Percentiles rank a stretch among this genome's conserved stretches.
phyloP scores from a whole-genome alignment of 2,797 vertebrate species.

The Prionace glauca region DNA sequence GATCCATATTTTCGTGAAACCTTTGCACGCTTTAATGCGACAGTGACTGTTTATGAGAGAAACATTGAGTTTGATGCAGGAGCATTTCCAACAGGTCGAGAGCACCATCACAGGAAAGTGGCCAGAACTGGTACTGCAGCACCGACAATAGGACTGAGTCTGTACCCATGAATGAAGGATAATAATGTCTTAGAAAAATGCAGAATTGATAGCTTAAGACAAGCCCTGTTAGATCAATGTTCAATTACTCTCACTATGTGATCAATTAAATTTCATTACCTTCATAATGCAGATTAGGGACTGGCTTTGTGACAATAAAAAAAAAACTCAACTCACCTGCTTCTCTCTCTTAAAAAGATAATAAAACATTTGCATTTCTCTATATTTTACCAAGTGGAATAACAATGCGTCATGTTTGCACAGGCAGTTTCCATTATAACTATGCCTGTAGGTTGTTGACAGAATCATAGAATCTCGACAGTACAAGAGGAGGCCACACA shows the following conservation, averaged over 20 bases:
- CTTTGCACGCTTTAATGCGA: neutral
- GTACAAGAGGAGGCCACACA: too few relatives aligned
- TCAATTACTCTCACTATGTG: conserved; percentile 45
- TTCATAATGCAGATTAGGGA: conserved; percentile 5
- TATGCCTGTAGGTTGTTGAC: neutral
- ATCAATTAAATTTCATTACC: conserved; percentile 30
- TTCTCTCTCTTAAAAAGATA: conserved; percentile 20
- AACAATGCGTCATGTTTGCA: neutral
- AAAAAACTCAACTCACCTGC: neutral
- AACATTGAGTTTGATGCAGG: neutral
- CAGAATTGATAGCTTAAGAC: conserved; percentile 34
- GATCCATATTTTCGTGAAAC: neutral
- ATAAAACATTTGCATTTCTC: neutral
- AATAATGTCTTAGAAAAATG: conserved; percentile 47
- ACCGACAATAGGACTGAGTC: neutral
- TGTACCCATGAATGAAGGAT: conserved; percentile 45
- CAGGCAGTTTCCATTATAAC: neutral
- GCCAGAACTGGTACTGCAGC: neutral
- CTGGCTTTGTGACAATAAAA: neutral
- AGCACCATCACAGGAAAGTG: neutral
- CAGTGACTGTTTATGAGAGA: neutral
- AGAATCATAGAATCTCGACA: neutral
- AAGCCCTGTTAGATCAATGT: conserved; percentile 38
- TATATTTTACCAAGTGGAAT: neutral
- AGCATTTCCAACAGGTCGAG: neutral